Conservation (phyloP, 1,140 invertebrate species). For the Zaprionus ornatus region DNA sequence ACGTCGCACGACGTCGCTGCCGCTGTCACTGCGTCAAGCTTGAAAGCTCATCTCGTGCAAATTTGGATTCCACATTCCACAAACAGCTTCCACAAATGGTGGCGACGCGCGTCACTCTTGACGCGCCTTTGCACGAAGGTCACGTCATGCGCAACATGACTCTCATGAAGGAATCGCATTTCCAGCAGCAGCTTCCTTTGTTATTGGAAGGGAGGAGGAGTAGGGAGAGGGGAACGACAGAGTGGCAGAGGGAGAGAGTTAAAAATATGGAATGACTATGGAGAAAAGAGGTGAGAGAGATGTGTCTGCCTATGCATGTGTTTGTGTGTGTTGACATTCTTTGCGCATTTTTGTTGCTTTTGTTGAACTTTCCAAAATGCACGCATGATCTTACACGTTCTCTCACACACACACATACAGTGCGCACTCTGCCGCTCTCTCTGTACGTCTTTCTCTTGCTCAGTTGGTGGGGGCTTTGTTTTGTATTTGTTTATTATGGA, state of each 20-base stretch:
- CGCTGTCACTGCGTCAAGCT: background rate
- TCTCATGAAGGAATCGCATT: background rate
- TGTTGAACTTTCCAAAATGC: conserved; percentile 71
- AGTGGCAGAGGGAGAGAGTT: background rate
- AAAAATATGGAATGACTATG: conserved; percentile 2
- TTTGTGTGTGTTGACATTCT: conserved; percentile 30
- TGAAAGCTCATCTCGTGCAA: conserved; percentile 4
- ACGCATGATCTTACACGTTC: conserved; percentile 53
- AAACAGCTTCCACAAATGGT: conserved; percentile 4
- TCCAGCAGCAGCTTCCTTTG: background rate
- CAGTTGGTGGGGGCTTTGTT: conserved; percentile 46
- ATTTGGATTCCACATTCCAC: conserved; percentile 1
- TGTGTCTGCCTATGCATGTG: background rate
- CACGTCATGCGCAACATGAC: background rate
- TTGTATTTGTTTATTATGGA: conserved; percentile 72
- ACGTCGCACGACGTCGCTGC: background rate
- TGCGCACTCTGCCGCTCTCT: background rate
- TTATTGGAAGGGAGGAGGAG: background rate
- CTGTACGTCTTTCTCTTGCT: conserved; percentile 8
- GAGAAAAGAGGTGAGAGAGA: background rate
- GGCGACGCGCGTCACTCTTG: background rate
- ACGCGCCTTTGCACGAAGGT: background rate
- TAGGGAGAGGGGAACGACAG: background rate
- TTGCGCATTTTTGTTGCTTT: conserved; percentile 44
- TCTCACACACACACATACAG: background rate